Evolutionary conservation across 1,140 invertebrate species (phyloP).

Genomic region (Drosophila truncata): DNA sequence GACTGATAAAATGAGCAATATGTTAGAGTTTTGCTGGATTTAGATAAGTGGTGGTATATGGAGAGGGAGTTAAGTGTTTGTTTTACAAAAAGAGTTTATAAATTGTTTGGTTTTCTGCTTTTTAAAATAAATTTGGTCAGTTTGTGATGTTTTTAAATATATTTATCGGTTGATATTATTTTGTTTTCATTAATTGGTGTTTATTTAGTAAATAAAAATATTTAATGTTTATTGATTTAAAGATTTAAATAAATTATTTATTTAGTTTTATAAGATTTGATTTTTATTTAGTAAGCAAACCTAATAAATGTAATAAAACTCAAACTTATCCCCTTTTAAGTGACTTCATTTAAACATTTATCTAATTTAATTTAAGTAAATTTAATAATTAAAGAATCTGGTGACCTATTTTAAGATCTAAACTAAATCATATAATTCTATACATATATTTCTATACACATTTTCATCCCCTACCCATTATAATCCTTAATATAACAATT

Average conservation of each 20-base stretch:
- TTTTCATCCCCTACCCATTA: neutral
- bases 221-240: neutral
- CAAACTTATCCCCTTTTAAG: neutral
- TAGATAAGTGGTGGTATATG: constrained; percentile 5
- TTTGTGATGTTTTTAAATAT: neutral
- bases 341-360: neutral
- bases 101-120: neutral
- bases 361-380: neutral
- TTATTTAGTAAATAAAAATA: neutral
- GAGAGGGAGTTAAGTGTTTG: neutral
- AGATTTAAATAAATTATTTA: neutral
- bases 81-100: neutral
- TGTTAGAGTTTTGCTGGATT: constrained; percentile 22
- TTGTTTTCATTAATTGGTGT: neutral
- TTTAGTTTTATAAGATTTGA: neutral
- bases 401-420: neutral
- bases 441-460: neutral
- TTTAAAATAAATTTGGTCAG: neutral
- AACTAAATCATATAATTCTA: neutral
- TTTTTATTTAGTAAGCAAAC: neutral
- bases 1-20: constrained; percentile 49
- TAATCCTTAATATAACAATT: neutral
- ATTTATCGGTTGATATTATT: neutral
- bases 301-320: neutral
- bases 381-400: neutral